Evolutionary conservation across 1,140 invertebrate species (phyloP).

Genomic region (Elymnias hypermnestra): DNA sequence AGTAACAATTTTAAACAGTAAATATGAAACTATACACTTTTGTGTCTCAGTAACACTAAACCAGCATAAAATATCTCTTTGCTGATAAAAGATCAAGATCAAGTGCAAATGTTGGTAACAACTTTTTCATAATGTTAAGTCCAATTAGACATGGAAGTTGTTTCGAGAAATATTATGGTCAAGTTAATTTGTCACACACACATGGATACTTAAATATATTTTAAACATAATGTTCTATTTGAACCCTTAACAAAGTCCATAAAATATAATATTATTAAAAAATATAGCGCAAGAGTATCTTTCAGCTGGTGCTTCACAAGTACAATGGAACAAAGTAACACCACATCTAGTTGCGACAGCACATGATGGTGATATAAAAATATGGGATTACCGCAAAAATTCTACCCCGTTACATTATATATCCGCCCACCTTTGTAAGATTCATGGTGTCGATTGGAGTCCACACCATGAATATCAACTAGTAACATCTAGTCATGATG

Average conservation of each 20-base stretch:
- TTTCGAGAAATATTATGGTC: too few species aligned
- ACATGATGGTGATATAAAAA: constrained; percentile 95
- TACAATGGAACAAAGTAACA: constrained; percentile 93
- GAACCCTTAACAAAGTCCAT: too few species aligned
- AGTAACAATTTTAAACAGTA: too few species aligned
- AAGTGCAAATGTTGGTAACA: too few species aligned
- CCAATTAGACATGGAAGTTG: too few species aligned
- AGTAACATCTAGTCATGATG: constrained; percentile 95
- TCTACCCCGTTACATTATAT: constrained; percentile 93
- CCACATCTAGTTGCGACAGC: constrained; percentile 92
- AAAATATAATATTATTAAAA: too few species aligned
- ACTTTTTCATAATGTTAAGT: too few species aligned
- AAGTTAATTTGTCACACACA: background rate
- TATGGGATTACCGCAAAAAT: constrained; percentile 96
- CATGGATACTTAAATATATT: background rate
- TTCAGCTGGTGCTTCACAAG: constrained; percentile 92
- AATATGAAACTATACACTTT: too few species aligned
- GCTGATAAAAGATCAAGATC: too few species aligned
- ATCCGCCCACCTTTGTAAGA: constrained; percentile 93
- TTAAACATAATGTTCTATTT: too few species aligned
- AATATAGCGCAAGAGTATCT: background rate
- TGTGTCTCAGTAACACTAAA: too few species aligned
- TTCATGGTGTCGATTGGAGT: constrained; percentile 96
- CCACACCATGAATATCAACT: constrained; percentile 89
- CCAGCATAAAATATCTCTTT: too few species aligned